These are phyloP conservation scores for Podiceps cristatus DNA, from an alignment of 2,113 vertebrate species.

Conservation along the genomic window DNA sequence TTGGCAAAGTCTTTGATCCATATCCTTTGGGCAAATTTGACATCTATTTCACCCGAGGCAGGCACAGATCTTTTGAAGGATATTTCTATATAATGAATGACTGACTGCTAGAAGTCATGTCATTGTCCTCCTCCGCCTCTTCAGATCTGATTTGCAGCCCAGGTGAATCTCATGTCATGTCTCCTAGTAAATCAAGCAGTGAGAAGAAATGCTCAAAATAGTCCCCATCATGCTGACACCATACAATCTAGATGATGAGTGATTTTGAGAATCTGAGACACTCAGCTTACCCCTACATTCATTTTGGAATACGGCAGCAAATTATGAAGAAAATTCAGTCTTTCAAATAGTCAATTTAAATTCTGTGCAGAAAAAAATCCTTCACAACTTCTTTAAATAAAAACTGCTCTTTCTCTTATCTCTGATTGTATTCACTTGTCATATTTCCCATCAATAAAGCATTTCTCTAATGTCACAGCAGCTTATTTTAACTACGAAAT, in stretches of 20 bases:
- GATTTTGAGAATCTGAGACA: conserved; percentile 11
- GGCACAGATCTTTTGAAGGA: conserved; percentile 60
- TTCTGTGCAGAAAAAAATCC: neutral
- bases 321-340: neutral
- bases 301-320: neutral
- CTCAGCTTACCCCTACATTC: neutral
- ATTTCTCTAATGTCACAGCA: neutral
- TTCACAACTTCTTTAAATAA: neutral
- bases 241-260: neutral
- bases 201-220: conserved; percentile 45
- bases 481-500: neutral
- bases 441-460: neutral
- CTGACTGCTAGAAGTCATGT: conserved; percentile 47
- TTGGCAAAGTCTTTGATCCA: conserved; percentile 60
- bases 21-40: conserved; percentile 70
- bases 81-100: conserved; percentile 50
- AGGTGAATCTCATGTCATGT: conserved; percentile 58
- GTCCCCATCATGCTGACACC: conserved; percentile 19
- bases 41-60: conserved; percentile 62
- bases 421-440: neutral
- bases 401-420: neutral
- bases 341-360: neutral
- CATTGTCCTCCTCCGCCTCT: conserved; percentile 54
- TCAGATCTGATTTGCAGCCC: conserved; percentile 47
- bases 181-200: conserved; percentile 10